Percentiles rank a stretch among this genome's conserved stretches.
phyloP scores from a whole-genome alignment of 64 coral and sea anemone species.

The Cladopsammia gracilis region DNA sequence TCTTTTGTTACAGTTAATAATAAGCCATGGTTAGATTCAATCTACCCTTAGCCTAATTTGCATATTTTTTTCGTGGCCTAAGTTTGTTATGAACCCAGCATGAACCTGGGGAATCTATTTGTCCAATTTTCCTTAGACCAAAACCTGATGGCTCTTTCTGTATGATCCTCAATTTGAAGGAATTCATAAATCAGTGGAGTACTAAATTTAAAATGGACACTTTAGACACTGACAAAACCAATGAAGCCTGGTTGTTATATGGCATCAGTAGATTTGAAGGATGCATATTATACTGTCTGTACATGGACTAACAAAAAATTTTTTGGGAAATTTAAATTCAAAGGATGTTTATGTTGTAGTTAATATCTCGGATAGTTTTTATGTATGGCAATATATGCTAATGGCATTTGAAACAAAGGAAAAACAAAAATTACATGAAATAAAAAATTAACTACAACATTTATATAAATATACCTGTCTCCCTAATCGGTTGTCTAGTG shows the following conservation, averaged over 20 bases:
- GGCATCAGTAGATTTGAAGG: constrained; percentile 21
- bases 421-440: too few relatives aligned
- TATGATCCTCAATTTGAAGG: constrained; percentile 42
- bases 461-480: constrained; percentile 58
- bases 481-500: constrained; percentile 30
- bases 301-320: constrained; percentile 30
- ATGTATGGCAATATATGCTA: too few relatives aligned
- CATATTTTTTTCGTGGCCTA: too few relatives aligned
- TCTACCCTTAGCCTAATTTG: too few relatives aligned
- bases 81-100: neutral
- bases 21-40: too few relatives aligned
- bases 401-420: too few relatives aligned
- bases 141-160: constrained; percentile 12
- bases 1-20: too few relatives aligned
- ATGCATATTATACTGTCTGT: constrained; percentile 29
- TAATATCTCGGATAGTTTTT: too few relatives aligned
- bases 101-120: constrained; percentile 17
- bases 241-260: constrained; percentile 52
- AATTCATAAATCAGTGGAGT: constrained; percentile 28
- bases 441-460: too few relatives aligned
- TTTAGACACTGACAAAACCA: constrained; percentile 42
- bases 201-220: constrained; percentile 68
- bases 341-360: constrained; percentile 18
- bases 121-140: constrained; percentile 11
- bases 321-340: constrained; percentile 43